These are phyloP conservation scores for Aphaenogaster ashmeadi DNA, from an alignment of 1,140 invertebrate species.

Conservation along the genomic window DNA sequence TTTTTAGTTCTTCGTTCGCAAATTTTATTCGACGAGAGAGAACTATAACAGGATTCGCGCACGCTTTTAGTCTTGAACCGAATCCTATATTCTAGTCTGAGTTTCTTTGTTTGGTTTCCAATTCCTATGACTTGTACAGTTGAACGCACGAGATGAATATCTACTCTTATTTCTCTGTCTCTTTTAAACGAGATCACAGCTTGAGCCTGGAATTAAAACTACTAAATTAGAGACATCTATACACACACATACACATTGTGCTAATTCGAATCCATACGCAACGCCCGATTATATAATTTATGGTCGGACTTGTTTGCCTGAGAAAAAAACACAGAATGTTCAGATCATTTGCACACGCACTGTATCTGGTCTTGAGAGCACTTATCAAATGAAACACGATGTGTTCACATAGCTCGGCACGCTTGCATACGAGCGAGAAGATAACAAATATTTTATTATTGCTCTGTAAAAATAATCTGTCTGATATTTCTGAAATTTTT, in stretches of 20 bases:
- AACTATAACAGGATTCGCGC: conserved; percentile 24
- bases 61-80: conserved; percentile 21
- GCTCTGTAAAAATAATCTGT: not conserved
- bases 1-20: not conserved
- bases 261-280: conserved; percentile 36
- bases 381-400: conserved; percentile 53
- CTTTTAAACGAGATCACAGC: conserved; percentile 39
- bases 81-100: not conserved
- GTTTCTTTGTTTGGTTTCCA: conserved; percentile 11
- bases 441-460: conserved; percentile 28
- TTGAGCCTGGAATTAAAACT: not conserved
- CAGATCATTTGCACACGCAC: conserved; percentile 75
- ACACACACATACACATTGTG: not conserved
- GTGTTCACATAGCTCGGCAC: conserved; percentile 22
- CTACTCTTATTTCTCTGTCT: conserved; percentile 7
- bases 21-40: not conserved
- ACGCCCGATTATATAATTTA: conserved; percentile 50
- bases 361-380: conserved; percentile 72
- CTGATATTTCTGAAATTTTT: not conserved
- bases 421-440: conserved; percentile 35
- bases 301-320: conserved; percentile 60
- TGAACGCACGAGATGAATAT: conserved; percentile 56
- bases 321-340: conserved; percentile 67
- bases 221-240: conserved; percentile 37
- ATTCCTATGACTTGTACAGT: conserved; percentile 29